Percentiles rank a stretch among this genome's conserved stretches.
phyloP scores from a whole-genome alignment of 2,113 vertebrate species.

The Uria aalge region DNA sequence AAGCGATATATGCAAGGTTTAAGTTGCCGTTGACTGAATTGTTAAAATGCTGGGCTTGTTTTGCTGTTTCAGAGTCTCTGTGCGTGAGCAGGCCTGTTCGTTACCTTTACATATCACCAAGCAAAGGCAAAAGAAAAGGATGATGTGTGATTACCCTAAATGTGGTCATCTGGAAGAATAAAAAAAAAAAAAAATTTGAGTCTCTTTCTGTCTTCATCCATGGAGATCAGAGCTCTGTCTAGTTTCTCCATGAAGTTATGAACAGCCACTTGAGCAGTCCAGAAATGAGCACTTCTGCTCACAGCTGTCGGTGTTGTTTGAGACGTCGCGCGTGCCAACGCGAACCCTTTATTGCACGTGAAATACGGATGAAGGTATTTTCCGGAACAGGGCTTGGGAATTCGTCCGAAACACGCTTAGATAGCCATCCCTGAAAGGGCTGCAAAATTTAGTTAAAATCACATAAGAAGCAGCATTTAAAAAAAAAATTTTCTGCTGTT shows the following conservation, averaged over 20 bases:
- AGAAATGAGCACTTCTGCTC: background rate
- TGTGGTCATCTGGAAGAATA: background rate
- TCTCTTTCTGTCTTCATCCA: background rate
- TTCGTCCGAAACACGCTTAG: background rate
- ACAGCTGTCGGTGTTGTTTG: background rate
- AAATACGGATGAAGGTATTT: background rate
- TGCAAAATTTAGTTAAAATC: background rate
- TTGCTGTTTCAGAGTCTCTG: background rate
- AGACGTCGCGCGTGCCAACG: background rate
- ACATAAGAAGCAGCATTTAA: background rate
- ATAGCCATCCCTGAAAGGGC: background rate
- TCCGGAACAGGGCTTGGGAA: background rate
- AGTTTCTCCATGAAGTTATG: background rate
- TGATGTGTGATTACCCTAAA: background rate
- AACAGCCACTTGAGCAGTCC: background rate
- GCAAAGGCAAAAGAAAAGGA: background rate
- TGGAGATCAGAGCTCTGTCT: background rate
- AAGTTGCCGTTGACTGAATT: background rate
- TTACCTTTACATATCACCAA: background rate
- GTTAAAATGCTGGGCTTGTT: background rate
- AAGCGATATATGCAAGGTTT: background rate
- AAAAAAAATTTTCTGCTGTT: background rate
- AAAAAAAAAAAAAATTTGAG: background rate
- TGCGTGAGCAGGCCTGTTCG: background rate
- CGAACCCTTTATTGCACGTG: background rate